phyloP scores from a whole-genome alignment of 2,113 vertebrate genomes.

The Picathartes gymnocephalus region DNA sequence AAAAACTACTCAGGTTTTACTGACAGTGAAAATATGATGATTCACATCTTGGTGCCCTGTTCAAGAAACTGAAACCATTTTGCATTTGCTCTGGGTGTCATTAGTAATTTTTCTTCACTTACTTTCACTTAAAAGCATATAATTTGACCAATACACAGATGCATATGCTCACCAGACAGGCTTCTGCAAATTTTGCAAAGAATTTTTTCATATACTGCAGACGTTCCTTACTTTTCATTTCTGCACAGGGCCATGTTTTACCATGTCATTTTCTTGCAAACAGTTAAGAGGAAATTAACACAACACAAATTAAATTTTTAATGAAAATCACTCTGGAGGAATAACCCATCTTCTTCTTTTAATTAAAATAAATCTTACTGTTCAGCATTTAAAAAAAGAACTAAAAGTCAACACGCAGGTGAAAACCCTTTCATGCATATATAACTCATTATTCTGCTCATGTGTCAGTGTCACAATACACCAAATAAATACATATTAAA shows the following conservation, averaged over 20 bases:
- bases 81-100: background rate
- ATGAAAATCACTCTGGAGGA: background rate
- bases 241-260: background rate
- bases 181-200: background rate
- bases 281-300: slow-evolving; percentile 1
- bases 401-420: background rate
- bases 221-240: background rate
- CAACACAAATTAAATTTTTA: background rate
- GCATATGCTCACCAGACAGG: background rate
- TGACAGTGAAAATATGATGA: slow-evolving; percentile 4
- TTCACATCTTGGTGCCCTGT: background rate
- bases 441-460: background rate
- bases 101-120: background rate
- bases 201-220: background rate
- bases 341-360: slow-evolving; percentile 15
- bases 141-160: background rate
- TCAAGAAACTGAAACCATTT: slow-evolving; percentile 38
- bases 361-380: background rate
- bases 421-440: background rate
- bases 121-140: slow-evolving; percentile 5
- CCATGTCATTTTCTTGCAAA: background rate
- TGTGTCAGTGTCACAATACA: background rate
- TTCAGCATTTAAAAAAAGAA: background rate
- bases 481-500: slow-evolving; percentile 25
- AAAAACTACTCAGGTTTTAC: background rate